These are phyloP conservation scores for Cephus pygmeus DNA, from an alignment of 2,888 invertebrate genomes.

Conservation along the genomic window DNA sequence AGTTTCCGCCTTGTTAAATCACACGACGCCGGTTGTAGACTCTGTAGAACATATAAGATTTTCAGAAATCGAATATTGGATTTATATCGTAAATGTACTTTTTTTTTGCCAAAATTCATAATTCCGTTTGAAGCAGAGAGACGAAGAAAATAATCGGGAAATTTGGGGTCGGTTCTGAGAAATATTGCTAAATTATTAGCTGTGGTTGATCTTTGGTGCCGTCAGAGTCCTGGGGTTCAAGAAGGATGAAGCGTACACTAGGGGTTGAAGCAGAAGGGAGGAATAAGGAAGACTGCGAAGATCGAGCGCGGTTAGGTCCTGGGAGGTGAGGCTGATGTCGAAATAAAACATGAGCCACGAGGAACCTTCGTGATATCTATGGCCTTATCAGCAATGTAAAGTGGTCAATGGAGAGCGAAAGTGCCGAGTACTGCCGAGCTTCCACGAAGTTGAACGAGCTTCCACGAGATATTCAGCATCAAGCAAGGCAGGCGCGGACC, in stretches of 20 bases:
- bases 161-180: slow-evolving; percentile 5
- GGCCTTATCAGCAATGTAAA: slow-evolving; percentile 31
- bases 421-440: not conserved
- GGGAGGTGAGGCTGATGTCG: slow-evolving; percentile 17
- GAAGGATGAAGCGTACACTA: slow-evolving; percentile 3
- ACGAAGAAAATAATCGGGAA: not conserved
- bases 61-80: not conserved
- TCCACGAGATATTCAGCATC: not conserved
- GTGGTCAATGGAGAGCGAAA: slow-evolving; percentile 19
- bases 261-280: slow-evolving; percentile 6
- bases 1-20: not conserved
- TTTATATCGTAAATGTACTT: not conserved
- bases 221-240: not conserved
- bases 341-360: slow-evolving; percentile 30
- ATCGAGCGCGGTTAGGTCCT: slow-evolving; percentile 4
- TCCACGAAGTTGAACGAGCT: not conserved
- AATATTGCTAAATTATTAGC: slow-evolving; percentile 23
- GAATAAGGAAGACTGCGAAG: slow-evolving; percentile 10
- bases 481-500: not conserved
- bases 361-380: slow-evolving; percentile 28
- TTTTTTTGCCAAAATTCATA: not conserved
- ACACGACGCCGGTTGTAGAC: not conserved
- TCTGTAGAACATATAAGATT: not conserved
- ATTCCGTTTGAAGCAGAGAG: not conserved
- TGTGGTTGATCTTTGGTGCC: not conserved